Percentiles rank a stretch among this genome's conserved stretches.
These are phyloP conservation scores for Gobionotothen gibberifrons DNA, from an alignment of 2,797 vertebrate species.

Conservation along the genomic window DNA sequence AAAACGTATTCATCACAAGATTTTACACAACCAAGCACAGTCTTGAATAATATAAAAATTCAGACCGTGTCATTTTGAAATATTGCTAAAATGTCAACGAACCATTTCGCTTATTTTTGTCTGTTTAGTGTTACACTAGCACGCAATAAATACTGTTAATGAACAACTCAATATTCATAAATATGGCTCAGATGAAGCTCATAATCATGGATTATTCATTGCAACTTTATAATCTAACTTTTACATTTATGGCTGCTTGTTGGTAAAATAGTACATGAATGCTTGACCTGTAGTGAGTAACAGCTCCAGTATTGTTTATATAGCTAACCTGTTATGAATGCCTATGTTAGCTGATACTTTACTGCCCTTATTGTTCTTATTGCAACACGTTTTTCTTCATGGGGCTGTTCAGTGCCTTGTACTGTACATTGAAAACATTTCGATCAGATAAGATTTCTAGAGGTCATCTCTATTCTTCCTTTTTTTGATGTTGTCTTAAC, in stretches of 20 bases:
- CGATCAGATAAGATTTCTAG: conserved; percentile 28
- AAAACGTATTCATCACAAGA: conserved; percentile 17
- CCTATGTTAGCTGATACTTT: conserved; percentile 26
- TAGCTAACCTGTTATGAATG: conserved; percentile 21
- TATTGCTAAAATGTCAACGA: conserved; percentile 4
- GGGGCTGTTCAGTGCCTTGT: conserved; percentile 4
- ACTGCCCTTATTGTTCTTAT: conserved; percentile 52
- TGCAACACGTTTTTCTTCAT: conserved; percentile 36
- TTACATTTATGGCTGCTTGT: not conserved
- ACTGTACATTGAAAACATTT: conserved; percentile 20
- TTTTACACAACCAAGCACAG: conserved; percentile 14
- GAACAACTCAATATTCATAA: not conserved
- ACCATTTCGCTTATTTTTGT: not conserved
- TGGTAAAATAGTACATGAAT: conserved; percentile 1
- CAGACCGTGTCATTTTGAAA: not conserved
- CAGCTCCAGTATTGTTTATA: conserved; percentile 16
- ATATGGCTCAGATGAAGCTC: conserved; percentile 19
- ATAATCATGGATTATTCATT: not conserved
- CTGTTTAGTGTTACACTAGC: not conserved
- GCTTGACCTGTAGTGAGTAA: conserved; percentile 10
- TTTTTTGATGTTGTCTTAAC: conserved; percentile 26
- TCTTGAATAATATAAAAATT: not conserved
- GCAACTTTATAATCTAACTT: not conserved
- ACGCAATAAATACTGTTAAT: not conserved
- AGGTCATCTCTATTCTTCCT: conserved; percentile 5